phyloP scores from a whole-genome alignment of 2,888 invertebrate genomes.

The Zootermopsis nevadensis region DNA sequence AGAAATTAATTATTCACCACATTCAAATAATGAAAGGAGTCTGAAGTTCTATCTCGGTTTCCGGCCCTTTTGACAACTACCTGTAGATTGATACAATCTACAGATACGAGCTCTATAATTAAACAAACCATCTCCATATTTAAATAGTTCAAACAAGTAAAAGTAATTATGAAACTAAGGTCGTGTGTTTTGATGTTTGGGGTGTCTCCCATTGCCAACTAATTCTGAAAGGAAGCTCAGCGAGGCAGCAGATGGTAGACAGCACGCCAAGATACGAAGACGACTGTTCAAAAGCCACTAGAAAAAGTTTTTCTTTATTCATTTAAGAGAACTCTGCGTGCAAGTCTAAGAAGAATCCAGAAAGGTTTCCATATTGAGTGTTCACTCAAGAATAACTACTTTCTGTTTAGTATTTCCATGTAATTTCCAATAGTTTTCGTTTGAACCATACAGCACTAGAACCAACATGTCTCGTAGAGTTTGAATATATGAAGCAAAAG shows the following conservation, averaged over 20 bases:
- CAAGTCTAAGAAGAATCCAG: background rate
- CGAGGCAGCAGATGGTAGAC: background rate
- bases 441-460: background rate
- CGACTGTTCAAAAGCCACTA: background rate
- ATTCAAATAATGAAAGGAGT: too few species aligned
- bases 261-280: background rate
- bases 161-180: background rate
- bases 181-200: background rate
- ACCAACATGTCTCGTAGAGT: background rate
- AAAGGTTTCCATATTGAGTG: background rate
- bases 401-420: background rate
- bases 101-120: too few species aligned
- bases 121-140: too few species aligned
- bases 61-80: too few species aligned
- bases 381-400: slow-evolving; percentile 5
- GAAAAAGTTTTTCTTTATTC: too few species aligned
- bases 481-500: background rate
- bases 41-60: too few species aligned
- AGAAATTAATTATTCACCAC: too few species aligned
- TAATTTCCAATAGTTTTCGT: slow-evolving; percentile 7
- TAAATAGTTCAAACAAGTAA: too few species aligned
- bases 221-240: background rate
- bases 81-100: too few species aligned
- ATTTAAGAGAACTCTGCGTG: background rate
- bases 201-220: too few species aligned